phyloP scores from a whole-genome alignment of 2,113 vertebrate species.

The Prunella fulvescens region DNA sequence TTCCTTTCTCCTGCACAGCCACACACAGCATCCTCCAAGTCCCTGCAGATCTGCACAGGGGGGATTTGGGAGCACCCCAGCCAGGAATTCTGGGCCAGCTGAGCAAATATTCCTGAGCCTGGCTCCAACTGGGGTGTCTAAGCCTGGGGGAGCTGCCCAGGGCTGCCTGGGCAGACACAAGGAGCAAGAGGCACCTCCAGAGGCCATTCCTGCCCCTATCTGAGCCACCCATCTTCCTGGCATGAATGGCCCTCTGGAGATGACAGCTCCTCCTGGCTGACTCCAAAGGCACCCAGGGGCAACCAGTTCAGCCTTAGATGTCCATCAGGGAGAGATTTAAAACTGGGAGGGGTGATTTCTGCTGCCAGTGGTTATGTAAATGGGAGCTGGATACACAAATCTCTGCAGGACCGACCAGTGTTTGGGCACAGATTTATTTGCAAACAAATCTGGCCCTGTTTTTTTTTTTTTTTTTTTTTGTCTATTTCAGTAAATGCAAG shows the following conservation, averaged over 20 bases:
- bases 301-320: constrained; percentile 13
- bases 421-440: constrained; percentile 23
- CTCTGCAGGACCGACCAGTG: neutral
- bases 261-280: neutral
- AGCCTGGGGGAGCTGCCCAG: neutral
- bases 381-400: constrained; percentile 31
- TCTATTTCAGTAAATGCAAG: neutral
- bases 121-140: neutral
- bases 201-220: constrained; percentile 27
- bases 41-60: neutral
- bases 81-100: neutral
- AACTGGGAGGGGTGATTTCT: neutral
- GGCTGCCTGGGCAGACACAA: neutral
- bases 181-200: constrained; percentile 46
- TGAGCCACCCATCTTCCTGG: constrained; percentile 2
- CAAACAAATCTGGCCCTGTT: neutral
- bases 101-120: neutral
- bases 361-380: constrained; percentile 58
- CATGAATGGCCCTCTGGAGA: constrained; percentile 34
- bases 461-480: neutral
- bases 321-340: constrained; percentile 36
- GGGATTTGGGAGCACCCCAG: neutral
- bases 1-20: neutral
- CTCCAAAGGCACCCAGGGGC: constrained; percentile 20
- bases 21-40: neutral